phyloP scores from a whole-genome alignment of 2,888 invertebrate genomes.

The Itoplectis maculator region DNA sequence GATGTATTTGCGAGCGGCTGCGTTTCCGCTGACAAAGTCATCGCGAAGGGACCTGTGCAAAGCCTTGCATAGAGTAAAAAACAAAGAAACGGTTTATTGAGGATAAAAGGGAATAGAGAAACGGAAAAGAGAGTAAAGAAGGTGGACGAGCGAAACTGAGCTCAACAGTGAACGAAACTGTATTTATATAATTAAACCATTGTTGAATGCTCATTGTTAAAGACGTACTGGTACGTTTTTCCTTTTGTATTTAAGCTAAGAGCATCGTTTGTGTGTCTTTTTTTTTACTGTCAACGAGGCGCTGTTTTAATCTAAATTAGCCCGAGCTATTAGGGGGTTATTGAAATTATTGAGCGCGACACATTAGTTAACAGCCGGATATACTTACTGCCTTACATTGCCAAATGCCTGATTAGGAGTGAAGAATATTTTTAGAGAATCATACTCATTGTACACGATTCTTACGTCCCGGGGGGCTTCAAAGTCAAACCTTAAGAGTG shows the following conservation, averaged over 20 bases:
- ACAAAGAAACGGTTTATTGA: conserved; percentile 15
- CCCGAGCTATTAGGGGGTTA: conserved; percentile 13
- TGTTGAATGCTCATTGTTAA: conserved; percentile 79
- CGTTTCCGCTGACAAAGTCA: not conserved
- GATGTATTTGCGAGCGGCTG: not conserved
- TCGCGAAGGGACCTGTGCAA: not conserved
- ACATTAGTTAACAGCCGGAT: conserved; percentile 40
- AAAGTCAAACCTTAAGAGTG: conserved; percentile 41
- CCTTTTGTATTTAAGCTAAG: conserved; percentile 66
- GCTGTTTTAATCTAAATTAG: conserved; percentile 34
- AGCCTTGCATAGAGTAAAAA: conserved; percentile 12
- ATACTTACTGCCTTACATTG: conserved; percentile 79
- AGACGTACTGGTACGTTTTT: conserved; percentile 82
- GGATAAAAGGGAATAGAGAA: conserved; percentile 22
- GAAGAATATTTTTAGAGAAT: conserved; percentile 72
- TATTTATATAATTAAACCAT: conserved; percentile 70
- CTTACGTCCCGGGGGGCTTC: conserved; percentile 47
- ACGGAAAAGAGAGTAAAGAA: conserved; percentile 42
- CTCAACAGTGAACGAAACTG: conserved; percentile 51
- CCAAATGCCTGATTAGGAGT: conserved; percentile 76
- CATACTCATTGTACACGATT: conserved; percentile 61
- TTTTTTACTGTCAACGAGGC: conserved; percentile 28
- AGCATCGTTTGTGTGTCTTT: conserved; percentile 36
- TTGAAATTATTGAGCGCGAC: conserved; percentile 28
- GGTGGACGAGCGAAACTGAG: conserved; percentile 49